These are phyloP conservation scores for Notechis scutatus DNA, from an alignment of 2,113 vertebrate genomes.

Conservation along the genomic window DNA sequence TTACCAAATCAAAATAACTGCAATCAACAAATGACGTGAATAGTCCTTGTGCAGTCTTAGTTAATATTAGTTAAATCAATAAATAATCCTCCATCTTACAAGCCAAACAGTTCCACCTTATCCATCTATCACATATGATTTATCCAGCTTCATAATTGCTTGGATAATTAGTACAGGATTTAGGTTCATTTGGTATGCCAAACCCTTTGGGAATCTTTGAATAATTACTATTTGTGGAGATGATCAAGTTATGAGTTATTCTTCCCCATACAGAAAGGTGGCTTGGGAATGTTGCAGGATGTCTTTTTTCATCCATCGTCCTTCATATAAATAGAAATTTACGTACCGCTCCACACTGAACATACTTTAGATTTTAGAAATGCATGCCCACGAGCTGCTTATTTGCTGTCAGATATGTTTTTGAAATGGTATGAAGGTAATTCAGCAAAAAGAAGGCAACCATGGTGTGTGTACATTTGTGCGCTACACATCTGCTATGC, in stretches of 20 bases:
- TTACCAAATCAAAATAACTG: constrained; percentile 55
- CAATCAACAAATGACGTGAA: constrained; percentile 51
- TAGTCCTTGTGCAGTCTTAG: constrained; percentile 48
- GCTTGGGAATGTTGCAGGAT: constrained; percentile 44
- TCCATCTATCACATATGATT: constrained; percentile 68
- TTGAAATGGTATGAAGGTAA: not conserved
- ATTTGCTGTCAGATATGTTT: not conserved
- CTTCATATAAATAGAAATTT: constrained; percentile 48
- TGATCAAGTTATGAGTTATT: constrained; percentile 67
- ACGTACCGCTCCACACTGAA: constrained; percentile 34
- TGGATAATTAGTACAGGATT: constrained; percentile 66
- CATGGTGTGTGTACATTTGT: not conserved
- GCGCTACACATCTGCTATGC: too few species aligned
- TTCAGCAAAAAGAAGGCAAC: not conserved
- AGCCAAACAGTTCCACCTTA: constrained; percentile 64
- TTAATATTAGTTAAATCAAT: constrained; percentile 65
- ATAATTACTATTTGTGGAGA: constrained; percentile 62
- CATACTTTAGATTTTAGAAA: constrained; percentile 21
- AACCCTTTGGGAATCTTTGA: constrained; percentile 57
- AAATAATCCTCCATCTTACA: constrained; percentile 54
- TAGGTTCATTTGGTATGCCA: constrained; percentile 55
- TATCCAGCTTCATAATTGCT: constrained; percentile 69
- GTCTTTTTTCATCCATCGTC: constrained; percentile 52
- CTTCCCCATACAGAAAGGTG: constrained; percentile 57
- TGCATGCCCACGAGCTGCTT: not conserved